Evolutionary conservation across 2,797 vertebrate species (phyloP).

Genomic region (Myiotriccus ornatus): DNA sequence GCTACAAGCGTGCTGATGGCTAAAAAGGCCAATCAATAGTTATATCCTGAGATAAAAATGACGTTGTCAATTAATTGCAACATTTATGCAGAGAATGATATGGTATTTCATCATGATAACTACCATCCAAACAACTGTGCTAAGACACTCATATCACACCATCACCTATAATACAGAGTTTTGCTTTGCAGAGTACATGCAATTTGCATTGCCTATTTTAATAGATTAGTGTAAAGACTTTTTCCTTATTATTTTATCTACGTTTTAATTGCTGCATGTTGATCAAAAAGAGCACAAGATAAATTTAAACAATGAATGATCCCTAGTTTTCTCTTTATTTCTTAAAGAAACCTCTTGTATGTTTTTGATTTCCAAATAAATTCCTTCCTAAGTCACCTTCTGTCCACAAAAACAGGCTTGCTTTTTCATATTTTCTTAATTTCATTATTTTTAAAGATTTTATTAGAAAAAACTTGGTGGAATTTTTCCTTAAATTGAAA

Average conservation of each 20-base stretch:
- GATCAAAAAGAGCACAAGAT: neutral
- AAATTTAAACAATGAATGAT: neutral
- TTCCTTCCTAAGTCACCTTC: neutral
- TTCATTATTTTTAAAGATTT: neutral
- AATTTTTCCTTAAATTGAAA: neutral
- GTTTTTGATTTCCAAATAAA: neutral
- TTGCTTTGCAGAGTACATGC: neutral
- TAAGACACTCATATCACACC: neutral
- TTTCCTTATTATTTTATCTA: neutral
- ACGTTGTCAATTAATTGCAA: neutral
- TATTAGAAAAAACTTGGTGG: neutral
- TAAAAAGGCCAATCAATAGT: too few relatives aligned
- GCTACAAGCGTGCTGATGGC: too few relatives aligned
- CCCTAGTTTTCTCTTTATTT: neutral
- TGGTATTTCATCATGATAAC: neutral
- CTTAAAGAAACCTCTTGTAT: neutral
- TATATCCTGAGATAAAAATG: neutral
- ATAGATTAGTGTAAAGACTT: neutral
- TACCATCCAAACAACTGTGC: neutral
- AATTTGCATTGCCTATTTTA: neutral
- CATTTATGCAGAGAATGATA: neutral
- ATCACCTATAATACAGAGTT: neutral
- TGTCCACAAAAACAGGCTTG: neutral
- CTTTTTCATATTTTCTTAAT: neutral
- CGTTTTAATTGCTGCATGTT: neutral